Conservation (phyloP, 37 sponge, comb jelly and placozoan genomes). For the Beroe ovata region DNA sequence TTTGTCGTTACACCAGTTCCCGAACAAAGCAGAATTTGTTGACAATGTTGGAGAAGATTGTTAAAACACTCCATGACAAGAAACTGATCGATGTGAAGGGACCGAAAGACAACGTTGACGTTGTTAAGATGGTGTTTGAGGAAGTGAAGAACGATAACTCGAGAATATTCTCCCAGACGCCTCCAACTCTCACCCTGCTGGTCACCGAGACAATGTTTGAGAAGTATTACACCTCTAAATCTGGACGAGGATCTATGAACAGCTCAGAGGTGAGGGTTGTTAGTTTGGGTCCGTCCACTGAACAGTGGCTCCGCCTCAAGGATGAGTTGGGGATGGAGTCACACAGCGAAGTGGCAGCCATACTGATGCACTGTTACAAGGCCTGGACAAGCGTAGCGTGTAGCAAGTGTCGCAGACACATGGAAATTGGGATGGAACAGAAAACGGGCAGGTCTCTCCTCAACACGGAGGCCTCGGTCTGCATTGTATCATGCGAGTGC, state of each 20-base stretch:
- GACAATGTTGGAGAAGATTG: background rate
- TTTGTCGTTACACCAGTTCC: background rate
- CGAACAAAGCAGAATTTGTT: background rate
- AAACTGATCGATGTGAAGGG: background rate
- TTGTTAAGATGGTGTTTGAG: slow-evolving; percentile 1
- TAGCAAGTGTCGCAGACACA: slow-evolving; percentile 23
- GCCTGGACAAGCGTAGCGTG: slow-evolving; percentile 61
- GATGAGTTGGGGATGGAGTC: slow-evolving; percentile 55
- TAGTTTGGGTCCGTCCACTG: background rate
- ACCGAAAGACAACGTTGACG: background rate
- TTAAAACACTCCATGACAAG: background rate
- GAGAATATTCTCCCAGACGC: slow-evolving; percentile 43
- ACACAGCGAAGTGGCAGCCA: background rate
- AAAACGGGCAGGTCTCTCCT: background rate
- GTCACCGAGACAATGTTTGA: slow-evolving; percentile 3
- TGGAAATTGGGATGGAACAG: slow-evolving; percentile 55
- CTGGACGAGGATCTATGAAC: background rate
- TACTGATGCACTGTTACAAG: slow-evolving; percentile 67
- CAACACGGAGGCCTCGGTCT: slow-evolving; percentile 33
- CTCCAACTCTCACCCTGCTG: slow-evolving; percentile 35
- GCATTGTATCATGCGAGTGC: slow-evolving; percentile 52
- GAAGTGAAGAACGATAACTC: slow-evolving; percentile 30
- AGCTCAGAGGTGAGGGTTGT: background rate
- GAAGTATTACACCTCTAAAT: background rate
- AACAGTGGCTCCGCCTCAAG: slow-evolving; percentile 34